Percentiles rank a stretch among this genome's conserved stretches.
These are phyloP conservation scores for Anthoscopus minutus DNA, from an alignment of 2,113 vertebrate species.

Conservation along the genomic window DNA sequence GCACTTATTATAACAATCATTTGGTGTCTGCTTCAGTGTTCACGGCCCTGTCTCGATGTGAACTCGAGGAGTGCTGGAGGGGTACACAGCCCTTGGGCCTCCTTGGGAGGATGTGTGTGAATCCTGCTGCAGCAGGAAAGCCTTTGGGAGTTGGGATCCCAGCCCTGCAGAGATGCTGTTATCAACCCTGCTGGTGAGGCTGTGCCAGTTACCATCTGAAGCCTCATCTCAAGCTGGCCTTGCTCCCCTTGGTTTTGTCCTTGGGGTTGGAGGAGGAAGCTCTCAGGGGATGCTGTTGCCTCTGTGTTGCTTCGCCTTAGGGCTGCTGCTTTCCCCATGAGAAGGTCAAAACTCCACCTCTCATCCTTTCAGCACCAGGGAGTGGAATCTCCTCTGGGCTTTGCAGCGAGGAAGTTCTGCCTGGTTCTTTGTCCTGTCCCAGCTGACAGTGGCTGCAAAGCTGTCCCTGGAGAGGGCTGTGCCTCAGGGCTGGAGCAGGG, in stretches of 20 bases:
- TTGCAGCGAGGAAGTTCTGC: neutral
- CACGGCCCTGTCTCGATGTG: neutral
- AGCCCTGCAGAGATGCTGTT: neutral
- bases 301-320: neutral
- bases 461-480: neutral
- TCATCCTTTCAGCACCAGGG: neutral
- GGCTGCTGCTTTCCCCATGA: neutral
- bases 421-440: neutral
- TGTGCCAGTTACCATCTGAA: neutral
- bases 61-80: neutral
- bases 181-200: neutral
- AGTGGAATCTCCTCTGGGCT: neutral
- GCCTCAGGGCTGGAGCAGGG: neutral
- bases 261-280: neutral
- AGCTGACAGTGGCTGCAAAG: fast-evolving
- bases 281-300: neutral
- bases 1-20: neutral
- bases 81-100: neutral
- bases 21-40: neutral
- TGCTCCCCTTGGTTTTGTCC: neutral
- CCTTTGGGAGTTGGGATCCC: neutral
- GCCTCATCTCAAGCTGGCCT: neutral
- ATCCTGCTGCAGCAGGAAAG: neutral
- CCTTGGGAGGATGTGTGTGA: neutral
- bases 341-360: neutral